Evolutionary conservation across 2,888 invertebrate species (phyloP), one percentile per base, ranked within the genome.

Genomic region (Formica aserva): DNA sequence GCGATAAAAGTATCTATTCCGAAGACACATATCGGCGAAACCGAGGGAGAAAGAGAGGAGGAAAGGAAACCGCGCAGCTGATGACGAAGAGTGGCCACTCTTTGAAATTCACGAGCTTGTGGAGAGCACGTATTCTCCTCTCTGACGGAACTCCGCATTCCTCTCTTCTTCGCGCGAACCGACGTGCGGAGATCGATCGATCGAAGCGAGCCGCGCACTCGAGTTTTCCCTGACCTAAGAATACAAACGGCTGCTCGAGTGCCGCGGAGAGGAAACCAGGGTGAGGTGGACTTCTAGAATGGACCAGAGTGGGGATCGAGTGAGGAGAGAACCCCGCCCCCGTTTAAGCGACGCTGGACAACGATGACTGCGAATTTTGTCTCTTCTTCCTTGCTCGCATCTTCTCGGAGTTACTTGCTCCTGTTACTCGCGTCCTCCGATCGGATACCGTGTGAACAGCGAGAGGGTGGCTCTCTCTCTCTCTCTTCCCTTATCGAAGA

Each of bases 201-300:
- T 93, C 91, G 89, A 89, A 92, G 91, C 90, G 89, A 91, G 91
- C 90, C 92, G 78, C 60, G 60, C 90, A 92, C 93, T 94, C 89
- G 92, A 94, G 92, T 91, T 92, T 93, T 92, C 89, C 71, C 91
- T 91, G 91, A 92, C 91, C 92, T 91, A 93, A 93, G 93, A 94
- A 94, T 92, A 93, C 92, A 91, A 22, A 85, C 86, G 65, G 89
- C 83, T 92, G 89, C 83, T 92, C 87, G 91, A 91, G 91, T 91
- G 86, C 84, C 85, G 87, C 88, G 88, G 89, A 77, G 65, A 38
- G 48, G 26, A 91, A 87, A 83, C 67, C 71, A 87, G 89, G 88
- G 86, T 91, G 89, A 88, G 93, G 92, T 91, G 91, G 91, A 86
- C 86, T 26, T 87, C 67, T 55, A 89, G 85, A 85, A 88, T 87